Conservation (phyloP, 2,797 vertebrate species). For the Pseudomugil tenellus region DNA sequence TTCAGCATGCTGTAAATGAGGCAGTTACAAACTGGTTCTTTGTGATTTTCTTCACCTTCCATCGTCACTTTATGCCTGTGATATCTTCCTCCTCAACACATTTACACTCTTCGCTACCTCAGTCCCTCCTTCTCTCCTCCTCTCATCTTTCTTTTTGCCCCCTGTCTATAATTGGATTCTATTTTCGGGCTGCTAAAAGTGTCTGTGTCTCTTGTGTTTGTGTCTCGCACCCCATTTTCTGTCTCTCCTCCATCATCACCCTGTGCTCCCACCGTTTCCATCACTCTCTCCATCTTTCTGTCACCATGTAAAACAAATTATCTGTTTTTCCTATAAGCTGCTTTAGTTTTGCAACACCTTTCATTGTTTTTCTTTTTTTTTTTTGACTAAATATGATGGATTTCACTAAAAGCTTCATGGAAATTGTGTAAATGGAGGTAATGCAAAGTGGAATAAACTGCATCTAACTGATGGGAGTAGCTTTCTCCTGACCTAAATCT, state of each 20-base stretch:
- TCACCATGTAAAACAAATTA: constrained; percentile 33
- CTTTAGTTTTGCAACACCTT: constrained; percentile 32
- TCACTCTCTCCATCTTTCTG: constrained; percentile 56
- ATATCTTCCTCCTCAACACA: constrained; percentile 77
- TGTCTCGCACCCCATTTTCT: constrained; percentile 82
- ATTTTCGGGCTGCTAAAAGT: constrained; percentile 85
- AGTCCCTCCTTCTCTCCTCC: constrained; percentile 60
- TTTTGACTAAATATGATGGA: constrained; percentile 39
- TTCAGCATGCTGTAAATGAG: constrained; percentile 60
- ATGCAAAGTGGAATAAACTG: constrained; percentile 56
- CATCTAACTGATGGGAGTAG: constrained; percentile 61
- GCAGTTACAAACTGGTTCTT: constrained; percentile 66
- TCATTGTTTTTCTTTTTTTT: constrained; percentile 34
- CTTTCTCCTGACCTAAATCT: constrained; percentile 76
- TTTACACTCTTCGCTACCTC: constrained; percentile 70
- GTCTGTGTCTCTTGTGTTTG: constrained; percentile 84
- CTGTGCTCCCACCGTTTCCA: constrained; percentile 63
- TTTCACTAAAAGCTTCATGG: constrained; percentile 43
- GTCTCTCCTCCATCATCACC: constrained; percentile 68
- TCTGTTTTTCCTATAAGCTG: constrained; percentile 27
- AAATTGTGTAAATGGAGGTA: constrained; percentile 55
- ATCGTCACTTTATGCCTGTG: constrained; percentile 76
- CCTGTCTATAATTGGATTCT: constrained; percentile 88
- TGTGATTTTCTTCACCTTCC: constrained; percentile 75
- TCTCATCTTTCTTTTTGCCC: constrained; percentile 75